These are phyloP conservation scores for Priocnemis perturbator DNA, from an alignment of 2,888 invertebrate genomes.

Conservation along the genomic window DNA sequence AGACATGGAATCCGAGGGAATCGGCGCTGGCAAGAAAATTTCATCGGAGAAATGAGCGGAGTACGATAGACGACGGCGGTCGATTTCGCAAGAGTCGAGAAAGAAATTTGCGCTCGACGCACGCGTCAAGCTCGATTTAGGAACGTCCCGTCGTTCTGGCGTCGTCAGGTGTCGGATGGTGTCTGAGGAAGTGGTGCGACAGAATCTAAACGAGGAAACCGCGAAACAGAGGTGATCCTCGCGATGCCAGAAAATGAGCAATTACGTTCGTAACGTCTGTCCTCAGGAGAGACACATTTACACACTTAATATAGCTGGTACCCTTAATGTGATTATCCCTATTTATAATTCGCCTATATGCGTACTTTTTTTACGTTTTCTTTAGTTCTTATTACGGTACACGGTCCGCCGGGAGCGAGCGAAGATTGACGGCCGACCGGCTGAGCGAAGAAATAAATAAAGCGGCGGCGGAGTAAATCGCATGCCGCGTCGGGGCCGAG, in stretches of 20 bases:
- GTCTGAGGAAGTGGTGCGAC: constrained; percentile 16
- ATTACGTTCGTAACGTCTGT: constrained; percentile 28
- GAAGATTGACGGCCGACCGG: constrained; percentile 41
- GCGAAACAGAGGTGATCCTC: constrained; percentile 27
- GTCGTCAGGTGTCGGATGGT: too few relatives aligned
- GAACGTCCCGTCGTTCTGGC: too few relatives aligned
- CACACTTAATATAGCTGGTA: constrained; percentile 61
- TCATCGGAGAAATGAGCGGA: too few relatives aligned
- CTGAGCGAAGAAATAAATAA: constrained; percentile 51
- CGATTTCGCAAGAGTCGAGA: not conserved
- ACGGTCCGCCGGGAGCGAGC: constrained; percentile 31
- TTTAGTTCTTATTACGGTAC: not conserved
- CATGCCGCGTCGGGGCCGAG: not conserved
- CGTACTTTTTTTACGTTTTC: constrained; percentile 40
- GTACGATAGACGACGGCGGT: too few relatives aligned
- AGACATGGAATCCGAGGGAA: too few relatives aligned
- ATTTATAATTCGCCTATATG: constrained; percentile 56
- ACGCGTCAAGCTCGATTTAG: not conserved
- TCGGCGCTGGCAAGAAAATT: too few relatives aligned
- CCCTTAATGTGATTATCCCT: constrained; percentile 57
- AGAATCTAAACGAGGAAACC: constrained; percentile 19
- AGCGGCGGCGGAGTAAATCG: constrained; percentile 17
- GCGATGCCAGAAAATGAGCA: constrained; percentile 45
- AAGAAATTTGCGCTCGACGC: not conserved
- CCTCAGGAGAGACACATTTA: constrained; percentile 53